Percentiles rank a stretch among this genome's conserved stretches.
Evolutionary conservation across 2,888 invertebrate species (phyloP).

Genomic region (Drosophila pseudotakahashii): DNA sequence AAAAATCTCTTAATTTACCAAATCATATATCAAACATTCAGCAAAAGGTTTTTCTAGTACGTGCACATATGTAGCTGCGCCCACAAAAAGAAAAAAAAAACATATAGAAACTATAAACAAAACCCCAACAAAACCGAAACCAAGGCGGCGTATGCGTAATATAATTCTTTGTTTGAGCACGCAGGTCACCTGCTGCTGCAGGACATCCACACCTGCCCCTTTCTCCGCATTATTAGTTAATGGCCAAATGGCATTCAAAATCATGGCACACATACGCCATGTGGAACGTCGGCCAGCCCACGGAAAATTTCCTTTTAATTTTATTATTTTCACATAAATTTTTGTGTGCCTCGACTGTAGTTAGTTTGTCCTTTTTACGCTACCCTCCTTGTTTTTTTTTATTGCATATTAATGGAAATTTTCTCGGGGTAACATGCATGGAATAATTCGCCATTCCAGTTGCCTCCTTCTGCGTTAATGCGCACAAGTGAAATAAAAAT

Average conservation of each 20-base stretch:
- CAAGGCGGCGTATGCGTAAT: constrained; percentile 39
- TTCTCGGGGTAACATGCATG: constrained; percentile 52
- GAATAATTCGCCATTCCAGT: constrained; percentile 27
- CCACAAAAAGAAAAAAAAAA: constrained; percentile 5
- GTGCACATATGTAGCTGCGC: constrained; percentile 35
- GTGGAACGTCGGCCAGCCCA: constrained; percentile 55
- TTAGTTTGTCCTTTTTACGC: constrained; percentile 33
- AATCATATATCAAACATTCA: constrained; percentile 24
- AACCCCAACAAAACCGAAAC: constrained; percentile 18
- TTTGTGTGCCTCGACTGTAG: constrained; percentile 22
- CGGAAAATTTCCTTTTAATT: constrained; percentile 54
- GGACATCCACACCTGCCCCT: constrained; percentile 5
- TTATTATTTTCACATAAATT: constrained; percentile 76
- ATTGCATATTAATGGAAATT: constrained; percentile 79
- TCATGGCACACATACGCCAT: constrained; percentile 59
- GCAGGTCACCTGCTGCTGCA: constrained; percentile 47
- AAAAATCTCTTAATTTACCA: constrained; percentile 7
- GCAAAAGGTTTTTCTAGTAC: constrained; percentile 25
- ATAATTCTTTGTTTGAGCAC: constrained; percentile 36
- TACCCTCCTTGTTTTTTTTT: constrained; percentile 53
- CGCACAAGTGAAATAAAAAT: constrained; percentile 44
- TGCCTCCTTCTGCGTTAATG: constrained; percentile 63
- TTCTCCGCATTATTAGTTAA: constrained; percentile 34
- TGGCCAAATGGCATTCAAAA: constrained; percentile 52
- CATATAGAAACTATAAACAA: constrained; percentile 22